Conservation (phyloP, 1,140 invertebrate species). For the Schlechtendalia chinensis region DNA sequence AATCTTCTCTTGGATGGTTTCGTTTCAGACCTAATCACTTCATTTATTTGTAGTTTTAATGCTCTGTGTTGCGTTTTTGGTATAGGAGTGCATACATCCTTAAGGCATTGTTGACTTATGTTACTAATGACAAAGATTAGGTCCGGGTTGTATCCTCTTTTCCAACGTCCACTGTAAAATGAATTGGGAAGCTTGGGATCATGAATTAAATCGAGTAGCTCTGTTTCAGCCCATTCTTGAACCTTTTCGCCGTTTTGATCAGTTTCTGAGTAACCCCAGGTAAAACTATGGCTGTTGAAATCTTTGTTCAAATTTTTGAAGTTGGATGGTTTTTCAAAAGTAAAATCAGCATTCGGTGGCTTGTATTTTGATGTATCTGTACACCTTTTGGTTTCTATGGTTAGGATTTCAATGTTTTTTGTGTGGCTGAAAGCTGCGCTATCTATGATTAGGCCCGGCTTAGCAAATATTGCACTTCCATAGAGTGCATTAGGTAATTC, state of each 20-base stretch:
- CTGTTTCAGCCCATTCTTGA: conserved; percentile 19
- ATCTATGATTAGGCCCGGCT: conserved; percentile 12
- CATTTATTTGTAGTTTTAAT: too few species aligned
- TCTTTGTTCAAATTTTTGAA: background rate
- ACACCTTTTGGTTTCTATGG: conserved; percentile 11
- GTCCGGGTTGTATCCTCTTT: too few species aligned
- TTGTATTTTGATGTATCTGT: conserved; percentile 40
- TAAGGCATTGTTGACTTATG: too few species aligned
- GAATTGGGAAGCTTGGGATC: conserved; percentile 36
- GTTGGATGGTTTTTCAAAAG: background rate
- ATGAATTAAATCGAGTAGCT: conserved; percentile 19
- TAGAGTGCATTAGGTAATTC: conserved; percentile 28
- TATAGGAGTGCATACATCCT: too few species aligned
- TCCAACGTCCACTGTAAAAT: conserved; percentile 41
- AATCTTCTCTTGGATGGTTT: too few species aligned
- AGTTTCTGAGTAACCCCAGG: conserved; percentile 28
- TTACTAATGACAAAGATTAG: too few species aligned
- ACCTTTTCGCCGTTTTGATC: conserved; percentile 13
- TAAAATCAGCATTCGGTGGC: background rate
- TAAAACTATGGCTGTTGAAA: conserved; percentile 4
- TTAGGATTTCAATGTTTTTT: conserved; percentile 35
- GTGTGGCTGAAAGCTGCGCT: conserved; percentile 4
- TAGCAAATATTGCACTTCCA: too few species aligned
- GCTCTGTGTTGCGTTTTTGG: too few species aligned
- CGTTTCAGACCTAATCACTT: too few species aligned